Percentiles rank a stretch among this genome's conserved stretches.
Evolutionary conservation across 2,113 vertebrate species (phyloP).

Genomic region (Melanerpes formicivorus): DNA sequence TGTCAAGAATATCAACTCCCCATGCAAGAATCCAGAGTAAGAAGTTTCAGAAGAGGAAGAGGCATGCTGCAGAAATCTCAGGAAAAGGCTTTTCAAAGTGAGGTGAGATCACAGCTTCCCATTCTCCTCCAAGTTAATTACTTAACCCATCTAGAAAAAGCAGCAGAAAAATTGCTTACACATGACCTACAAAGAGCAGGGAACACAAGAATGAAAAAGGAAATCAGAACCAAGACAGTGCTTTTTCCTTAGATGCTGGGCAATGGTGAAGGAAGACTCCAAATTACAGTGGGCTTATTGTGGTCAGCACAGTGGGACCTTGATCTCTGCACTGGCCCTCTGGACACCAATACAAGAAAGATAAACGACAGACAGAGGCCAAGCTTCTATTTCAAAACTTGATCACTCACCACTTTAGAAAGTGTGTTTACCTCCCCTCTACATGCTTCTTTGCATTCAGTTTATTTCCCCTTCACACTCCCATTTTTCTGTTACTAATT

Average conservation of each 20-base stretch:
- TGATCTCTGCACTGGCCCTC: not conserved
- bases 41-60: conserved; percentile 6
- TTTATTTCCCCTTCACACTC: not conserved
- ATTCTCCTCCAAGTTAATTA: conserved; percentile 55
- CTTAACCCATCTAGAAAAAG: conserved; percentile 50
- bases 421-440: not conserved
- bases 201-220: not conserved
- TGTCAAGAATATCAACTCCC: not conserved
- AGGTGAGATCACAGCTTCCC: conserved; percentile 38
- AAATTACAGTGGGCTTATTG: not conserved
- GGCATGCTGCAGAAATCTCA: conserved; percentile 3
- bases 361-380: not conserved
- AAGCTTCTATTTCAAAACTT: not conserved
- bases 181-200: conserved; percentile 42
- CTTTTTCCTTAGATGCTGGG: not conserved
- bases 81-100: conserved; percentile 39
- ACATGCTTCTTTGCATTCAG: not conserved
- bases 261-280: not conserved
- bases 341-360: not conserved
- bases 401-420: not conserved
- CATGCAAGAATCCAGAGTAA: not conserved
- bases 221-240: not conserved
- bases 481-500: not conserved
- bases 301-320: not conserved
- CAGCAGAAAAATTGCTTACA: conserved; percentile 47